phyloP scores from a whole-genome alignment of 2,888 invertebrate genomes.

The Thelaira solivaga region DNA sequence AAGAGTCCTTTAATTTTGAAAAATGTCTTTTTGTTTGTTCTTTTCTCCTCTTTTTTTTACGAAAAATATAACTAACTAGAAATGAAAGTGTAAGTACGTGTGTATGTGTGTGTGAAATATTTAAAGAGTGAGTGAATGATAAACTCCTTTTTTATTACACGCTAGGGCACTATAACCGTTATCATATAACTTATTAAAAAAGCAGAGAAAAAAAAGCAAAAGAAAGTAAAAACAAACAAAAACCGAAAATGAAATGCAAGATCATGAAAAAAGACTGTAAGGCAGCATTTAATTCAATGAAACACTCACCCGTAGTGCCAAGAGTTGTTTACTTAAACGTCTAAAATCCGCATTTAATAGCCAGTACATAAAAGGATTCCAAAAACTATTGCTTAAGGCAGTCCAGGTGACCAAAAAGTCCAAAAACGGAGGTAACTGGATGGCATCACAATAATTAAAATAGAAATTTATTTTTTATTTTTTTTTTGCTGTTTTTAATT shows the following conservation, averaged over 20 bases:
- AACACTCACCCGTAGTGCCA: slow-evolving; percentile 85
- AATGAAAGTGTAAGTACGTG: background rate
- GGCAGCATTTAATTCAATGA: too few relatives aligned
- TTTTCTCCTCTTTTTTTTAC: too few relatives aligned
- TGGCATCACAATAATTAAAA: too few relatives aligned
- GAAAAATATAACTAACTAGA: too few relatives aligned
- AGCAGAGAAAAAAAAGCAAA: background rate
- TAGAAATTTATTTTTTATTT: too few relatives aligned
- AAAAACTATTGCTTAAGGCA: slow-evolving; percentile 91
- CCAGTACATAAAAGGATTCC: slow-evolving; percentile 95
- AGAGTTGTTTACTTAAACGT: slow-evolving; percentile 85
- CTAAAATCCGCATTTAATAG: slow-evolving; percentile 90
- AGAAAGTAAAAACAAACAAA: background rate
- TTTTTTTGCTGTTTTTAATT: background rate
- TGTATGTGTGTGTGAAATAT: too few relatives aligned
- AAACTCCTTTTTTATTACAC: slow-evolving; percentile 20
- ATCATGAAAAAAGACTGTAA: too few relatives aligned
- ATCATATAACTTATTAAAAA: slow-evolving; percentile 32
- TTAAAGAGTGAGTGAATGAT: background rate
- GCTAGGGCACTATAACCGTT: slow-evolving; percentile 44
- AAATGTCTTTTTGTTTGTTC: too few relatives aligned
- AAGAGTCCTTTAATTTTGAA: too few relatives aligned
- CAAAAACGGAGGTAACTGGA: slow-evolving; percentile 87
- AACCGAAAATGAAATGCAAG: too few relatives aligned
- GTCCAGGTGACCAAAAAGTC: slow-evolving; percentile 93